Evolutionary conservation across 64 coral and sea anemone genomes (phyloP), one percentile per base, ranked within the genome.

Genomic region (Stylophora pistillata): DNA sequence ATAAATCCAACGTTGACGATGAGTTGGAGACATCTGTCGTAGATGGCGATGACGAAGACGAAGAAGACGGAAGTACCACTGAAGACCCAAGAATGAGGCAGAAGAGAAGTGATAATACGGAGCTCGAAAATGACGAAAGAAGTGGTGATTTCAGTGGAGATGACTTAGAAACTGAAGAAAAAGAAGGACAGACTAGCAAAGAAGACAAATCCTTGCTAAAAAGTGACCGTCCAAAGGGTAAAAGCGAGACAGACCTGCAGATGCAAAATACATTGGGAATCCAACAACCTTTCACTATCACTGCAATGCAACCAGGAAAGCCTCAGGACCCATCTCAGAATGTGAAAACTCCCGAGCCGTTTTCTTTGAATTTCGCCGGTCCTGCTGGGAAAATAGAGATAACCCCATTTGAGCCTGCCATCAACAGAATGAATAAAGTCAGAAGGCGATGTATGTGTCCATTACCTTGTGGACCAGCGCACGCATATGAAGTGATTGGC

Each of bases 41-140:
- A 7, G 23, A 52, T 54, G 21, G 33, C 0, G 80, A 69, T 34
- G 62, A 84, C 13, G 62, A 84, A 26, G 62, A 69, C 9, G 80
- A 84, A 21, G 80, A 84, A 70, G 80, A 84, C 69, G 80, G 80
- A 26, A 84, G 80, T 27, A 69, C 80, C 12, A 84, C 65, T 18
- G 80, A 84, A 37, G 80, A 84, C 3, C 62, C 80, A 20, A 60
- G 80, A 53, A 33, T 41, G 23, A 84, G 80, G 53, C 60, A 84
- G 23, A 84, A 84, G 32, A 33, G 80, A 84, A 23, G 20, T 37
- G 14, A 13, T 2, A 14, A 25, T 34, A 34, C 16, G 31, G 62
- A 68, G 13, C 21, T 53, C 31, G 33, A 84, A 53, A 20, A 84
- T 20, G 33, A 69, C 4, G 33, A 70, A 70, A 26, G 28, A 21